Base-by-base conservation (phyloP, 1,140 invertebrate species). In the Drosophila santomea region DNA sequence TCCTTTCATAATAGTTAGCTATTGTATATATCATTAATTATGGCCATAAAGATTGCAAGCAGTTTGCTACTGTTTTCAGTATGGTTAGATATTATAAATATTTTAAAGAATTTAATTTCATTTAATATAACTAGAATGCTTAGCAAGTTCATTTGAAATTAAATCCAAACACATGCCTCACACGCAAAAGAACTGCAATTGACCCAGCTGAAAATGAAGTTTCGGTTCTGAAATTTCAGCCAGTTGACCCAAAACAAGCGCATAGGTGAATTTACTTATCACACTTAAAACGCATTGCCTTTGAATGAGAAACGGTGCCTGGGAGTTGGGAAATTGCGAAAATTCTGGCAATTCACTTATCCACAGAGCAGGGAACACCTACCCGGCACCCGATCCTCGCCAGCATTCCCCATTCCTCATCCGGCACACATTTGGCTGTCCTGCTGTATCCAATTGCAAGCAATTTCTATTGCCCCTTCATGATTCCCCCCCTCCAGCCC, bases 401-500 rank as follows among this genome's bases (percentile, higher is more conserved):
- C 17, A 25, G 35, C 38, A 14, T 12, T 43, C 4, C 43, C 25
- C 44, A 63, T 10, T 43, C 11, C 43, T 32, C 44, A 63, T 50
- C 68, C 68, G 54, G 69, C 47, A 74, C 64, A 55, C 56, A 76
- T 73, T 77, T 69, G 78, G 51, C 66, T 43, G 51, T 72, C 58
- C 80, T 64, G 72, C 60, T 62, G 74, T 69, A 62, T 68, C 67
- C 78, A 75, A 82, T 86, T 71, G 69, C 74, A 36, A 68, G 69
- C 57, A 60, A 73, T 78, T 78, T 74, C 78, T 78, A 85, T 78
- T 78, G 60, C 74, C 59, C 48, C 61, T 17, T 5, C 17, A 4
- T 25, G 25, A 25, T 4, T 25, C 25, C 25, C 25, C 25, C 23
- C 4, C 25, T 4, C 25, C 25, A 0, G 4, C 0, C 25, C 25